Evolutionary conservation across 2,113 vertebrate genomes (phyloP), one percentile per base, ranked within the genome.

Genomic region (Chlamydotis undulata): DNA sequence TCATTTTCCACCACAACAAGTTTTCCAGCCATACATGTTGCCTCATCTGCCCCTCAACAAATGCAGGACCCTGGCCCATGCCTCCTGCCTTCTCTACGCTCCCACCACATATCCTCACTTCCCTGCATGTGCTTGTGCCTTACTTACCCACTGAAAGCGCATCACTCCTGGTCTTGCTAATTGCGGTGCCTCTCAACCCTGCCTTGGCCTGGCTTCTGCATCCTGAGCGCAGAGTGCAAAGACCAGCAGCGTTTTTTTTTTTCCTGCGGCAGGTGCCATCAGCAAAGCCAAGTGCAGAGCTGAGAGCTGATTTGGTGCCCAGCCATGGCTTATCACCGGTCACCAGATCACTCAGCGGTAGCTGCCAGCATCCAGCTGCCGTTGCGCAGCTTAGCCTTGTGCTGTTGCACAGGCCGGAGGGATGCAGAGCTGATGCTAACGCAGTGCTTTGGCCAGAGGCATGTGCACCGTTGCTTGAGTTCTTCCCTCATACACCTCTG

Each of bases 311-410:
- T 57, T 25, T 79, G 50, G 26, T 79, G 70, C 65, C 65, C 4
- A 7, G 47, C 60, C 59, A 7, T 2, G 1, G 77, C 69, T 78
- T 4, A 2, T 76, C 49, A 26, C 43, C 0, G 0, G 35, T 33
- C 63, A 0, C 10, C 31, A 12, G 35, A 61, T 85, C 55, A 18
- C 41, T 82, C 0, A 0, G n/a, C 52, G 41, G 75, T 4, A 45
- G 75, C n/a, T 57, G n/a, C 55, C 12, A 1, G 3, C 7, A 8
- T n/a, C 74, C 85, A 11, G 63, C 52, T 61, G 60, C 91, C 19
- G 7, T 57, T 4, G 2, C 41, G 23, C 33, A 18, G 37, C 63
- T 33, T 9, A 19, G 29, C n/a, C 43, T 37, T 29, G 74, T 0
- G 0, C 57, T 6, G 1, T 10, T 29, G 43, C 68, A 29, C 10